A percentile compares a stretch with the other conserved stretches of the same genome.
phyloP scores from a whole-genome alignment of 2,888 invertebrate genomes.

The Willowsia nigromaculata region DNA sequence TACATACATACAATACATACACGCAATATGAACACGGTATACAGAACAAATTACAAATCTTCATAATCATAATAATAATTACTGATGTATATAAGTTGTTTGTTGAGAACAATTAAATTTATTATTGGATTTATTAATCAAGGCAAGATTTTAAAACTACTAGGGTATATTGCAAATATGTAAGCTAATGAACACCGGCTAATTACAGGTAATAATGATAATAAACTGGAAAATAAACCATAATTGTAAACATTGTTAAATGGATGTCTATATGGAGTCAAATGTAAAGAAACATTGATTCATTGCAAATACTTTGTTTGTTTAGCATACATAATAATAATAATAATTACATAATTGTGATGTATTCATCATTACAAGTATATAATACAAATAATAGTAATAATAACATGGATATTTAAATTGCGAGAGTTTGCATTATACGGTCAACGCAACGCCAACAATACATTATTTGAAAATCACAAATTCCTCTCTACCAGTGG shows the following conservation, averaged over 20 bases:
- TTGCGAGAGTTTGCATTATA: constrained; percentile 65
- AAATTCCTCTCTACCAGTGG: constrained; percentile 47
- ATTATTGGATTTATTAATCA: constrained; percentile 50
- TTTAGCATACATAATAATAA: neutral
- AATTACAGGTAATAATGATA: constrained; percentile 27
- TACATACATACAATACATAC: constrained; percentile 43
- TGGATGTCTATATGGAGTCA: too few relatives aligned
- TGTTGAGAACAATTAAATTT: constrained; percentile 53
- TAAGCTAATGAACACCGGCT: constrained; percentile 71
- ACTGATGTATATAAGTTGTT: constrained; percentile 36
- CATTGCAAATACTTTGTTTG: constrained; percentile 31
- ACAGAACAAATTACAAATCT: neutral
- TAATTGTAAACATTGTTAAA: neutral
- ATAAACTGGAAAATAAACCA: constrained; percentile 13
- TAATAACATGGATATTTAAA: constrained; percentile 30
- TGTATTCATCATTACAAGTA: neutral
- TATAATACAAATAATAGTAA: constrained; percentile 15
- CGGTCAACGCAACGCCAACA: constrained; percentile 71
- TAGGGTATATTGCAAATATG: constrained; percentile 40
- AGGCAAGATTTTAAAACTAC: constrained; percentile 63
- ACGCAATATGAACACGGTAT: constrained; percentile 39
- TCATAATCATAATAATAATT: constrained; percentile 33
- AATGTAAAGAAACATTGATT: constrained; percentile 31
- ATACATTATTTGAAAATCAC: constrained; percentile 64
- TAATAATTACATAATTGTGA: neutral